phyloP scores from a whole-genome alignment of 2,888 invertebrate genomes.

The Thera britannica region DNA sequence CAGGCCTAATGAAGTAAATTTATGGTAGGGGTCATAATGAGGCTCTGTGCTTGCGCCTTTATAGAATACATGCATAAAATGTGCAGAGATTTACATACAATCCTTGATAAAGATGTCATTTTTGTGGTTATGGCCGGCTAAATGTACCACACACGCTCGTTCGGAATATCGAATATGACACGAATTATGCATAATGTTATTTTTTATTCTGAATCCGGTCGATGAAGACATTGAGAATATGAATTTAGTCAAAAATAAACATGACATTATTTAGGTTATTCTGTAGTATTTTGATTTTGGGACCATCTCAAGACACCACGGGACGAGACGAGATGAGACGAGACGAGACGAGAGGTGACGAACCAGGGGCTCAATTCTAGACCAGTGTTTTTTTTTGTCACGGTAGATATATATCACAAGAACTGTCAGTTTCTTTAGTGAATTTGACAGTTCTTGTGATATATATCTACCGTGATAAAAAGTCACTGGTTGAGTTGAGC shows the following conservation, averaged over 20 bases:
- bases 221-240: conserved; percentile 8
- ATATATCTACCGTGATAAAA: too few relatives aligned
- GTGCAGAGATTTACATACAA: conserved; percentile 39
- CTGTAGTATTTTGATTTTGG: background rate
- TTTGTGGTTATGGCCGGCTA: conserved; percentile 28
- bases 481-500: too few relatives aligned
- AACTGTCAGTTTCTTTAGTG: too few relatives aligned
- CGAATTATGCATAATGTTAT: background rate
- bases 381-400: too few relatives aligned
- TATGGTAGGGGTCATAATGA: conserved; percentile 52
- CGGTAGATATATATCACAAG: too few relatives aligned
- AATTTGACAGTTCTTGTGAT: too few relatives aligned
- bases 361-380: too few relatives aligned
- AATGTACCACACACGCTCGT: conserved; percentile 14
- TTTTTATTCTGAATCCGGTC: background rate
- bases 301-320: background rate
- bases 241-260: conserved; percentile 2
- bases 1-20: conserved; percentile 57
- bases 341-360: too few relatives aligned
- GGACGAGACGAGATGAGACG: too few relatives aligned
- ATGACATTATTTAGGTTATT: background rate
- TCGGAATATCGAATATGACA: conserved; percentile 16
- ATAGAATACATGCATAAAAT: conserved; percentile 38
- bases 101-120: conserved; percentile 41
- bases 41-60: conserved; percentile 32